These are phyloP conservation scores for Ictalurus punctatus DNA, from an alignment of 2,113 vertebrate species.

Conservation along the genomic window DNA sequence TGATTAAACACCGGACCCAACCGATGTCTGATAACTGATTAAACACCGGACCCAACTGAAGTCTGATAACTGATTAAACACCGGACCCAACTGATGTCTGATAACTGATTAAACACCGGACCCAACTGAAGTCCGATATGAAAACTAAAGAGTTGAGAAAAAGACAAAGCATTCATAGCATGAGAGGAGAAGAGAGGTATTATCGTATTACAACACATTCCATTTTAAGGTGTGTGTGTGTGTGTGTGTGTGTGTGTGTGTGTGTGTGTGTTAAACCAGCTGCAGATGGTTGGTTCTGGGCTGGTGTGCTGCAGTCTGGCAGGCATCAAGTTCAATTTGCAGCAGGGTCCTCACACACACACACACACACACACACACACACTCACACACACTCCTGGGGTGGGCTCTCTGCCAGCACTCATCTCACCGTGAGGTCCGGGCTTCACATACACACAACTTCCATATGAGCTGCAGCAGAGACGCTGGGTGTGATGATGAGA, in stretches of 20 bases:
- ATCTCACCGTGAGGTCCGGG: conserved; percentile 47
- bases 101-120: too few relatives aligned
- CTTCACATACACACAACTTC: conserved; percentile 40
- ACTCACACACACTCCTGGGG: conserved; percentile 5
- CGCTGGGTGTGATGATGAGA: not conserved
- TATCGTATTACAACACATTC: conserved; percentile 58
- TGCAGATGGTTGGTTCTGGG: conserved; percentile 54
- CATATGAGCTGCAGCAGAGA: conserved; percentile 34
- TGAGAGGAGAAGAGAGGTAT: conserved; percentile 34
- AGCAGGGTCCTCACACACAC: conserved; percentile 39
- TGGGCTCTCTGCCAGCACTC: conserved; percentile 38
- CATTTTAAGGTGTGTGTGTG: conserved; percentile 38
- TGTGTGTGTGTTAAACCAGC: conserved; percentile 54
- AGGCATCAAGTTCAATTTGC: conserved; percentile 53
- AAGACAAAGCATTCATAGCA: not conserved
- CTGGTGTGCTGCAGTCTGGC: conserved; percentile 48
- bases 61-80: too few relatives aligned
- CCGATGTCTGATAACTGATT: too few relatives aligned
- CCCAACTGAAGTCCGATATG: not conserved
- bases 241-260: conserved; percentile 28
- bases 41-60: too few relatives aligned
- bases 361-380: conserved; percentile 34
- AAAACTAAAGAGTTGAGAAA: not conserved
- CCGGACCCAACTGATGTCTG: too few relatives aligned
- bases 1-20: too few relatives aligned